Conservation (phyloP, 2,113 vertebrate genomes). For the Pristiophorus japonicus region DNA sequence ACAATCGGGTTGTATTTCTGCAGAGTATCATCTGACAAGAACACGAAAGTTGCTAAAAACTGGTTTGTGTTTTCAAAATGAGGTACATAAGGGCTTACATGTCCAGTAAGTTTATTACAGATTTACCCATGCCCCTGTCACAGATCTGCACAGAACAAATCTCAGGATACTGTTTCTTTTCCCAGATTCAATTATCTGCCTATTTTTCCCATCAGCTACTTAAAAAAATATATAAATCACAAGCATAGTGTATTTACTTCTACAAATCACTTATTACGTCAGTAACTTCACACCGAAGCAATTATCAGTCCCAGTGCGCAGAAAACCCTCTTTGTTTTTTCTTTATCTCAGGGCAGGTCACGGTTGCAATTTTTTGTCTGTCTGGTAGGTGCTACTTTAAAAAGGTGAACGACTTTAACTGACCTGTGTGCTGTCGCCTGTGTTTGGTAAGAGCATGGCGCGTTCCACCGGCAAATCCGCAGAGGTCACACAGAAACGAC, state of each 20-base stretch:
- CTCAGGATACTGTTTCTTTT: neutral
- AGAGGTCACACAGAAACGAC: slow-evolving; percentile 97
- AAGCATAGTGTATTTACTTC: neutral
- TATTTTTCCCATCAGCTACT: slow-evolving; percentile 15
- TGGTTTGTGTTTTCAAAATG: too few species aligned
- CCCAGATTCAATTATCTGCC: neutral
- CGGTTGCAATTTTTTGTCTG: neutral
- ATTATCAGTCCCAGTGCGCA: slow-evolving; percentile 23
- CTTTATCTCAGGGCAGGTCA: slow-evolving; percentile 4
- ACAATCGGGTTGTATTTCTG: neutral
- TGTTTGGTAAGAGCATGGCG: slow-evolving; percentile 97
- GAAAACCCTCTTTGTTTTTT: neutral
- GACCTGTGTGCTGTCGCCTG: slow-evolving; percentile 93
- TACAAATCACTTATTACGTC: slow-evolving; percentile 15
- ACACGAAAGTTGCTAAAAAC: neutral
- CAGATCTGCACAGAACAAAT: neutral
- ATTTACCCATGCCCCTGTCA: neutral
- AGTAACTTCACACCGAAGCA: slow-evolving; percentile 29
- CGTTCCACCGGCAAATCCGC: slow-evolving; percentile 93
- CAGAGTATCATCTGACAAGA: neutral
- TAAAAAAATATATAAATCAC: neutral
- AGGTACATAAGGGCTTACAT: neutral
- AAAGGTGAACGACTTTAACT: slow-evolving; percentile 44
- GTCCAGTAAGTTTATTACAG: slow-evolving; percentile 22
- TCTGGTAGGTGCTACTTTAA: neutral